Evolutionary conservation across 1,140 invertebrate species (phyloP), one percentile per base, ranked within the genome.

Genomic region (Phthorimaea operculella): DNA sequence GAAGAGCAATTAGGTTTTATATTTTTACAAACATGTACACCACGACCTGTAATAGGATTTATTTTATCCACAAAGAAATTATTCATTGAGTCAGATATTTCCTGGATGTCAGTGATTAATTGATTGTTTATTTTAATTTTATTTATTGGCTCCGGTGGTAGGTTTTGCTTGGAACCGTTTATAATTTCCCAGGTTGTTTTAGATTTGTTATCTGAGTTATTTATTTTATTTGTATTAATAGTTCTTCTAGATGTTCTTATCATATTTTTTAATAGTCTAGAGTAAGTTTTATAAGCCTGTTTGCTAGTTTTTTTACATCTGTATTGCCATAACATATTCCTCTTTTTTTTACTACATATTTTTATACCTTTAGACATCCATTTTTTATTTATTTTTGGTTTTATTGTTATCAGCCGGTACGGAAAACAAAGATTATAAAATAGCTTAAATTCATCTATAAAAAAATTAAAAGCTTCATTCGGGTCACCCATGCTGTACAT

Each of bases 361-460:
- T 18, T 33, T 10, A 57, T 51, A 16, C 55, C 55, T 48, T 28
- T 34, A 15, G 55, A 47, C 21, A 57, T 34, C 55, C 49, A 57
- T n/a, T 33, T 45, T 57, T 6, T 11, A 36, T 15, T 57, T 15
- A 16, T 33, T 11, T 33, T 47, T 6, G 8, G 4, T 5, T 16
- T 51, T 4, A 56, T 39, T 21, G 10, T 56, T 1, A 51, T 11
- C 0, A 14, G 5, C 6, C n/a, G 14, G 28, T 36, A 28, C 2
- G 49, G 55, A 51, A 56, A 56, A 33, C 55, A 56, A 1, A 56
- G 18, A 16, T 56, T 33, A 15, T 56, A 56, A 9, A 56, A 28
- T 4, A 56, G 12, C 12, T 21, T 12, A 33, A 56, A 51, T 14
- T 12, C 10, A 4, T 56, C 49, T 14, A 14, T 12, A 33, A 56